Percentiles rank a stretch among this genome's conserved stretches.
phyloP scores from a whole-genome alignment of 2,888 invertebrate genomes.

The Rosalia funebris region DNA sequence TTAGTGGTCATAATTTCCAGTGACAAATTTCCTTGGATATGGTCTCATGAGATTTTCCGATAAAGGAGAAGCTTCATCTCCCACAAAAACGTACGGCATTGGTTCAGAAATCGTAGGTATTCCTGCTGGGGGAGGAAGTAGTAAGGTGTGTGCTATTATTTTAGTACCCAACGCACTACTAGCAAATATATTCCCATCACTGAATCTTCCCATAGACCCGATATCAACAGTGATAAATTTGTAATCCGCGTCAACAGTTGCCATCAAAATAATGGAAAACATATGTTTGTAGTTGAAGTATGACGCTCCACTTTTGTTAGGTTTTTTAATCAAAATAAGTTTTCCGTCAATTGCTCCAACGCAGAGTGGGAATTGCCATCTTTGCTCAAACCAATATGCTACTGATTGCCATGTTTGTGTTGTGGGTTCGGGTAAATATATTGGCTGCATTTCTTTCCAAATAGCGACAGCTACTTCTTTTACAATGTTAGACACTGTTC shows the following conservation, averaged over 20 bases:
- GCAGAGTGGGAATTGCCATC: neutral
- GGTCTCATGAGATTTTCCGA: constrained; percentile 41
- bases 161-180: neutral
- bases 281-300: neutral
- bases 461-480: constrained; percentile 48
- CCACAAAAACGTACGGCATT: constrained; percentile 39
- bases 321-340: neutral
- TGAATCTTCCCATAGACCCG: neutral
- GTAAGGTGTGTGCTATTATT: constrained; percentile 13
- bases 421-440: neutral
- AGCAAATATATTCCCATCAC: neutral
- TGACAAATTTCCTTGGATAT: neutral
- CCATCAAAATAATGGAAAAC: constrained; percentile 3
- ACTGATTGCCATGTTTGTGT: neutral
- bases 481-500: constrained; percentile 57
- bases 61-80: constrained; percentile 39
- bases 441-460: neutral
- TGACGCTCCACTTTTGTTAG: neutral
- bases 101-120: constrained; percentile 36
- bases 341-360: neutral
- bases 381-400: too few relatives aligned
- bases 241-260: constrained; percentile 1
- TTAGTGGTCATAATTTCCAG: neutral
- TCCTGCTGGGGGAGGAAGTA: neutral
- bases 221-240: constrained; percentile 1